Base-by-base conservation (phyloP, 2,888 invertebrate genomes). In the Drosophila neonasuta region DNA sequence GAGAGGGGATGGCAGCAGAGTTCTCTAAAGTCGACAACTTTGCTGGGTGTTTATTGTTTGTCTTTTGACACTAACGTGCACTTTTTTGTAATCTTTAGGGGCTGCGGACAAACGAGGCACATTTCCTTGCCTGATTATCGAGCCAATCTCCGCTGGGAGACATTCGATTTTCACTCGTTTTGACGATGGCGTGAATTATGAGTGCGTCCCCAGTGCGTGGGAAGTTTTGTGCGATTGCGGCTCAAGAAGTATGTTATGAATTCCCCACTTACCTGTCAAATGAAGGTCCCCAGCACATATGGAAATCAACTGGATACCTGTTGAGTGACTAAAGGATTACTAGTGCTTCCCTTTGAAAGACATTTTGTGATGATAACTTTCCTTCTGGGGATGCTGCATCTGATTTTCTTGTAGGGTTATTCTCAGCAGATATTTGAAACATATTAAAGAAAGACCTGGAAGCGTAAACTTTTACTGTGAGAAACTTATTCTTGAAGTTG, bases 111-210 rank as follows among this genome's bases (percentile, higher is more conserved):
- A 86, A 88, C 82, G 79, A 88, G 80, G 67, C 75, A 81, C 24
- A 24, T 79, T 88, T 88, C 78, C 86, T 86, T 51, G 63, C 48
- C 74, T 77, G 81, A 71, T 80, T 77, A 85, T 80, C 72, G 64
- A 68, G 34, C 68, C 68, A 68, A 67, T 74, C 74, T 68, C 66
- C 61, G 24, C 49, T 52, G 75, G 69, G 68, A 75, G 56, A 49
- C 13, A 50, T 55, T 44, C 20, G 13, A 46, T 36, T 61, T 49
- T 24, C 41, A 60, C 39, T 61, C 30, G n/a, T 2, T 49, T 59
- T 57, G 55, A 49, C 64, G 41, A 69, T n/a, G 45, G 58, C 44
- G 24, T 83, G 71, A 80, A 79, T 88, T 78, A 76, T 68, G 71
- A 71, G 70, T 56, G 79, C 76, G 17, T 11, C n/a, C 10, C 55